Conservation (phyloP, 2,797 vertebrate species). For the Heliangelus exortis region DNA sequence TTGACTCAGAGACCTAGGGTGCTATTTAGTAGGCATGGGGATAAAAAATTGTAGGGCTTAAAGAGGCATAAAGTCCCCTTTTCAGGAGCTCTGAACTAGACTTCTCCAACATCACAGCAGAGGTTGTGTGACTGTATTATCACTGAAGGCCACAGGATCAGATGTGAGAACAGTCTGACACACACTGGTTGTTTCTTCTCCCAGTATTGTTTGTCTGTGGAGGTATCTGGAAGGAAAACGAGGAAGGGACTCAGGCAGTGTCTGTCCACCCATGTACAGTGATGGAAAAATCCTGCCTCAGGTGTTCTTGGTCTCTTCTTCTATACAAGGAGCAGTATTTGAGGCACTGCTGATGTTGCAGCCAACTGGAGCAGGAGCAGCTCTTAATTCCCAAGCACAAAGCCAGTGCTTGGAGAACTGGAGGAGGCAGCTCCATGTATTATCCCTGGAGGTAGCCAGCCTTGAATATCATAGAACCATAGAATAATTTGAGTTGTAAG, state of each 20-base stretch:
- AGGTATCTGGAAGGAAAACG: neutral
- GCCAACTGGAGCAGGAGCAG: neutral
- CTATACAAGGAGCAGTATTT: neutral
- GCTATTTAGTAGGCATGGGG: fast-evolving
- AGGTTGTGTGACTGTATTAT: neutral
- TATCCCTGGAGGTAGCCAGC: neutral
- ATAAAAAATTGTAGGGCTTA: neutral
- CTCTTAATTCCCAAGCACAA: neutral
- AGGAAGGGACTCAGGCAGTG: too few relatives aligned
- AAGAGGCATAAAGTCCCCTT: neutral
- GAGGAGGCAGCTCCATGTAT: neutral
- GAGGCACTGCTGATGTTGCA: neutral
- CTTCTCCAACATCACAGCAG: too few relatives aligned
- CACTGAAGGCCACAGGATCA: neutral
- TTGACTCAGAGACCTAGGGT: neutral
- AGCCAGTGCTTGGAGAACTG: neutral
- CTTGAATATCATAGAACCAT: too few relatives aligned
- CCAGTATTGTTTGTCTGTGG: neutral
- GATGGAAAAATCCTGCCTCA: neutral
- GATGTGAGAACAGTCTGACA: neutral
- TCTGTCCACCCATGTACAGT: fast-evolving
- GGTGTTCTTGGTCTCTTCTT: neutral
- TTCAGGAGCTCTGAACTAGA: neutral
- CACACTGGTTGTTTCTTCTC: fast-evolving
- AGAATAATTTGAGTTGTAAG: too few relatives aligned